phyloP scores from a whole-genome alignment of 1,140 invertebrate species.

The Ips typographus region DNA sequence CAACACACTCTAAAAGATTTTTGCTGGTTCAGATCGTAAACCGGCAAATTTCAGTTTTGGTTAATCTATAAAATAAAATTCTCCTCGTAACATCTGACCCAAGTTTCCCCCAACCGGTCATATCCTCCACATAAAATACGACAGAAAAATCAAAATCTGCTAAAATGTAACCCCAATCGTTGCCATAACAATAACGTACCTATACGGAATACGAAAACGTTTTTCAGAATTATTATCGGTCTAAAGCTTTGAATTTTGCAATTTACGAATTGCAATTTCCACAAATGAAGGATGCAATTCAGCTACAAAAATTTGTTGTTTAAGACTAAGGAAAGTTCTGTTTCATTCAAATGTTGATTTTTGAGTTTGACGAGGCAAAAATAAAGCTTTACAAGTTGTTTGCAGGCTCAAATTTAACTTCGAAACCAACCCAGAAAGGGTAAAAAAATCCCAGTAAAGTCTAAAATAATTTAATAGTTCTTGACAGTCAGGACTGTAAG shows the following conservation, averaged over 20 bases:
- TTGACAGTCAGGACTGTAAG: too few relatives aligned
- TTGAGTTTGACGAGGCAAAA: too few relatives aligned
- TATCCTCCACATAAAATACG: conserved; percentile 21
- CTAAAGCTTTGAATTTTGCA: conserved; percentile 10
- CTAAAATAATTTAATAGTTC: too few relatives aligned
- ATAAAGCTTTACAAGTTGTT: too few relatives aligned
- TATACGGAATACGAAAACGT: conserved; percentile 14
- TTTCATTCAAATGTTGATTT: too few relatives aligned
- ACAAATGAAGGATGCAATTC: neutral
- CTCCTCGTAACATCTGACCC: conserved; percentile 22
- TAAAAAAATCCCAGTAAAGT: too few relatives aligned
- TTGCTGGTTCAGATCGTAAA: neutral
- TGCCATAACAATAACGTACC: conserved; percentile 15
- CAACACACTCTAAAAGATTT: neutral
- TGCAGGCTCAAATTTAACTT: too few relatives aligned
- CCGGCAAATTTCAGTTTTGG: neutral
- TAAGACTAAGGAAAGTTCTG: too few relatives aligned
- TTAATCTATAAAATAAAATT: conserved; percentile 13
- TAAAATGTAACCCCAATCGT: conserved; percentile 22
- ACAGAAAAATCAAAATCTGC: conserved; percentile 21
- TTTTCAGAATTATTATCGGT: conserved; percentile 1
- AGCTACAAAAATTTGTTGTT: too few relatives aligned
- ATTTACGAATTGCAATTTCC: conserved; percentile 13
- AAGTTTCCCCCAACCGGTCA: conserved; percentile 6
- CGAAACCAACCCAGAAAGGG: too few relatives aligned